Conservation (phyloP, 1,140 invertebrate species). For the Agrilus planipennis region DNA sequence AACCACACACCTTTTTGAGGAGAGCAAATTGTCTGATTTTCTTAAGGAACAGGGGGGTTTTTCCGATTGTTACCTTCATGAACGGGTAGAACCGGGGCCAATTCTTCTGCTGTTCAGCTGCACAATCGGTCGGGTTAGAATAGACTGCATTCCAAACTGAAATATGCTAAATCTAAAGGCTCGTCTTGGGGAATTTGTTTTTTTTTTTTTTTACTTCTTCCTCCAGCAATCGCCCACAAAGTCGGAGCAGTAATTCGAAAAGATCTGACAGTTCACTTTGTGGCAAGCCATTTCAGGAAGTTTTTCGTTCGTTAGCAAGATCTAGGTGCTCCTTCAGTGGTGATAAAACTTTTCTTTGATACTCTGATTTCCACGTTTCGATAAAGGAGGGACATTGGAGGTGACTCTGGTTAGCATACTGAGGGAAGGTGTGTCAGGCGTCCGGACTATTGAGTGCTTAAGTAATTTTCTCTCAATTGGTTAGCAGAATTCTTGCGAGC, state of each 20-base stretch:
- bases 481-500: neutral
- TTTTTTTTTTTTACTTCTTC: neutral
- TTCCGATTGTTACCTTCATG: too few species aligned
- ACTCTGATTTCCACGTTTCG: neutral
- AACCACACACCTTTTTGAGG: constrained; percentile 5
- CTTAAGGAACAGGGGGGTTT: neutral
- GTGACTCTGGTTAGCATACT: too few species aligned
- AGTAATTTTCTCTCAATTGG: neutral
- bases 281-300: neutral
- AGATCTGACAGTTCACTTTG: neutral
- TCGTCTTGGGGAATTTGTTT: neutral
- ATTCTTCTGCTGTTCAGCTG: neutral
- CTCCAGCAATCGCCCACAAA: too few species aligned
- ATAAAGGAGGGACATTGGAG: too few species aligned
- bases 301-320: neutral
- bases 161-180: neutral
- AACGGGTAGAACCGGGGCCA: too few species aligned
- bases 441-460: too few species aligned
- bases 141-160: neutral
- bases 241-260: too few species aligned
- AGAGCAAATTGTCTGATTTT: neutral
- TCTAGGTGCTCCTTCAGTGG: neutral
- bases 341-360: neutral
- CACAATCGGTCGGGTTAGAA: neutral
- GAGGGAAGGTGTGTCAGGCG: too few species aligned